phyloP scores from a whole-genome alignment of 2,888 invertebrate genomes.

The Cosmia pyralina region DNA sequence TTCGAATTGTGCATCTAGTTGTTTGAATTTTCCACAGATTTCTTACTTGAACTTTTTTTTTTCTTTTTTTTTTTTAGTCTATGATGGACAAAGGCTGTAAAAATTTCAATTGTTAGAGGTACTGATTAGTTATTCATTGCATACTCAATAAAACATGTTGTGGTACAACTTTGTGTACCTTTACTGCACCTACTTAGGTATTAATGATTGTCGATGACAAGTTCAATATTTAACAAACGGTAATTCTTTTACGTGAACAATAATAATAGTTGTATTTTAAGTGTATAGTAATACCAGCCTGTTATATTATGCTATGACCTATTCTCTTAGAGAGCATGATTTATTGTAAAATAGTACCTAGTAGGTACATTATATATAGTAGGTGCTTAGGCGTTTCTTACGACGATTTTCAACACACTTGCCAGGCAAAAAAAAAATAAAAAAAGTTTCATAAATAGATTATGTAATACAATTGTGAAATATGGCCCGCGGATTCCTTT shows the following conservation, averaged over 20 bases:
- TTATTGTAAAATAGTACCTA: neutral
- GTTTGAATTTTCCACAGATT: conserved; percentile 1
- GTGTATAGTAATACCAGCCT: neutral
- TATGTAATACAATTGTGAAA: no score
- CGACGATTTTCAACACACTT: neutral
- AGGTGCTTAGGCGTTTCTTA: neutral
- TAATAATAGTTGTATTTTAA: neutral
- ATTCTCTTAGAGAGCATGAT: neutral
- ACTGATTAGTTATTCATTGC: no score
- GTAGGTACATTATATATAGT: no score
- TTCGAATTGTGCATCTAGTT: conserved; percentile 13
- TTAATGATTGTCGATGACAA: neutral
- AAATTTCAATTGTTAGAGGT: no score
- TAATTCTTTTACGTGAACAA: neutral
- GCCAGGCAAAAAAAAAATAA: no score
- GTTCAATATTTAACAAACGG: neutral
- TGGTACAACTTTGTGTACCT: neutral
- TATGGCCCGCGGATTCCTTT: no score
- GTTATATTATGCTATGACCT: neutral
- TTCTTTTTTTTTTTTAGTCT: neutral
- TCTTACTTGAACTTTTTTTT: neutral
- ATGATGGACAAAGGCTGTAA: neutral
- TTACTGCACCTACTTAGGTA: neutral
- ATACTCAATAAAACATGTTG: no score
- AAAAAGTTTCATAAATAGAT: no score